Percentiles rank a stretch among this genome's conserved stretches.
Conservation (phyloP, 2,888 invertebrate species). For the Sminthurides aquaticus region DNA sequence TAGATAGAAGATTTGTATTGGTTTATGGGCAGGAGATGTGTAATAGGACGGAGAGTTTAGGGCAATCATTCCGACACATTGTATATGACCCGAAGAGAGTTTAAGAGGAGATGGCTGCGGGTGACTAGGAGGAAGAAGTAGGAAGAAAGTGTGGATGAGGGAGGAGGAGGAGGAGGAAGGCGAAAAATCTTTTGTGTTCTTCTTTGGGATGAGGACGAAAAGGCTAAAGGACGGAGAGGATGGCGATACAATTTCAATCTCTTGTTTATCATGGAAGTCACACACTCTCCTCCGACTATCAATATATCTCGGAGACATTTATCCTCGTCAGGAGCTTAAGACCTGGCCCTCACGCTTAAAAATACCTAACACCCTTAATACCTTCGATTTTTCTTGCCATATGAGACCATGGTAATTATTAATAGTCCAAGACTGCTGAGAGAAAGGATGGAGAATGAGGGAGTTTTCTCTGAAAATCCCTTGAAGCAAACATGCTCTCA, state of each 20-base stretch:
- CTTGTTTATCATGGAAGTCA: conserved; percentile 42
- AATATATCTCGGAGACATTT: conserved; percentile 39
- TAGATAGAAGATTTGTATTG: no score
- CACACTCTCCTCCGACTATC: conserved; percentile 31
- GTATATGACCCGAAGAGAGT: background rate
- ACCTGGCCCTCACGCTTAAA: conserved; percentile 23
- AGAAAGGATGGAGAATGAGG: background rate
- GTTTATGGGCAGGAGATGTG: background rate
- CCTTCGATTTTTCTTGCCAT: conserved; percentile 29
- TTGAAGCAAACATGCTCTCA: no score
- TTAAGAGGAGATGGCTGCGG: background rate
- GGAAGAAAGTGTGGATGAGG: background rate
- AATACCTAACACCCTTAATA: conserved; percentile 31
- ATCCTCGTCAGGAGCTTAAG: conserved; percentile 30
- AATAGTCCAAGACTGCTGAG: background rate
- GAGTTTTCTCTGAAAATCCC: no score
- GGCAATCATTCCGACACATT: background rate
- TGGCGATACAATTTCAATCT: conserved; percentile 32
- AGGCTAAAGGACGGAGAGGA: conserved; percentile 14
- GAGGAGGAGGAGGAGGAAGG: conserved; percentile 2
- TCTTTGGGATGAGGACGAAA: conserved; percentile 11
- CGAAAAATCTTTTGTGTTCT: conserved; percentile 9
- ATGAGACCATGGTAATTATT: conserved; percentile 28
- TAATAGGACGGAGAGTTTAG: background rate
- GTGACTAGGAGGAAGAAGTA: background rate